Percentiles rank a stretch among this genome's conserved stretches.
These are phyloP conservation scores for Melierax canorus DNA, from an alignment of 2,113 vertebrate genomes.

Conservation along the genomic window DNA sequence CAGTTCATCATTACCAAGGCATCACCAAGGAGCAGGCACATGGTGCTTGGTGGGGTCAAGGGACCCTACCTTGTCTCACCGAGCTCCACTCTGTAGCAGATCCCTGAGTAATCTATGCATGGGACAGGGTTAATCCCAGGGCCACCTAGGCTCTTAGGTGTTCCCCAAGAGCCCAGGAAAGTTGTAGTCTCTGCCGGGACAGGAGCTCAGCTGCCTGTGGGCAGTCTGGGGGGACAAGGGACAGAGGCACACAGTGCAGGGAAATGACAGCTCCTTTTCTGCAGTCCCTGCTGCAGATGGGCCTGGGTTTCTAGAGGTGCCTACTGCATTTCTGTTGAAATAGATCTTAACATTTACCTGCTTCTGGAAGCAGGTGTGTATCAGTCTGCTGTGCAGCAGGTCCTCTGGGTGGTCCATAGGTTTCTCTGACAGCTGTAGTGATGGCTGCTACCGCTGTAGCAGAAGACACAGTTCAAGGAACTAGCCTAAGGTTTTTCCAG, in stretches of 20 bases:
- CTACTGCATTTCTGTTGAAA: neutral
- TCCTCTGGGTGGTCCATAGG: accelerated
- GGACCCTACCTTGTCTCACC: accelerated
- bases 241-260: neutral
- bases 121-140: neutral
- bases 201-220: neutral
- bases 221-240: neutral
- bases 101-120: neutral
- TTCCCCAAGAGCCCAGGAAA: neutral
- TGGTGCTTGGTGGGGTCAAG: neutral
- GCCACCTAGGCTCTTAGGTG: neutral
- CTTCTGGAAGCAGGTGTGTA: neutral
- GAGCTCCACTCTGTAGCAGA: neutral
- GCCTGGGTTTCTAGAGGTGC: neutral
- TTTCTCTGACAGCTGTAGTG: neutral
- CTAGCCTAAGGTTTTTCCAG: neutral
- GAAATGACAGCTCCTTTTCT: neutral
- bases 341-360: neutral
- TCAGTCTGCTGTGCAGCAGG: neutral
- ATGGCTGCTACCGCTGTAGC: neutral
- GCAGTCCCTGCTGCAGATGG: neutral
- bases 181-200: neutral
- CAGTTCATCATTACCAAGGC: neutral
- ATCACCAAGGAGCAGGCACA: neutral
- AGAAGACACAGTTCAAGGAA: neutral